These are phyloP conservation scores for Arothron firmamentum DNA, from an alignment of 2,113 vertebrate species.

Conservation along the genomic window DNA sequence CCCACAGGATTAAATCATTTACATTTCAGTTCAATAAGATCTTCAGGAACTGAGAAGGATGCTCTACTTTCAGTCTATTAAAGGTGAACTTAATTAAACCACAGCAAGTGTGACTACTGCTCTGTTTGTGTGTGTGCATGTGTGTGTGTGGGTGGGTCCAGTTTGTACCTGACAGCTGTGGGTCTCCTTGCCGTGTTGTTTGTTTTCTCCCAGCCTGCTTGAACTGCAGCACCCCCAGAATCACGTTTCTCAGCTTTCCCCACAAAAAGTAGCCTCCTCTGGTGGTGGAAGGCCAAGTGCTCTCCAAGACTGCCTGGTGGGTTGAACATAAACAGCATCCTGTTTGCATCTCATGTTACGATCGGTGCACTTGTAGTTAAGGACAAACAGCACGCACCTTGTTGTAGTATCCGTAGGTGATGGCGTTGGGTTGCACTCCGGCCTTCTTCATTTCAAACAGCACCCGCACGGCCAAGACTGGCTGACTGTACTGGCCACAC, in stretches of 20 bases:
- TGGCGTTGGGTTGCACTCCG: conserved; percentile 94
- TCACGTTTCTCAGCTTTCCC: conserved; percentile 93
- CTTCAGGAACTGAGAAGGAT: conserved; percentile 6
- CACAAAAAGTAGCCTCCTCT: conserved; percentile 94
- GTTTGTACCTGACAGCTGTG: conserved; percentile 81
- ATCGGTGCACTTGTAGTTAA: neutral
- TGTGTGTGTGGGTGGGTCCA: neutral
- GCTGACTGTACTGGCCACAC: conserved; percentile 95
- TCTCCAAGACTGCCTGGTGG: conserved; percentile 91
- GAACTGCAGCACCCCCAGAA: conserved; percentile 89
- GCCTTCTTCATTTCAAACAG: conserved; percentile 98
- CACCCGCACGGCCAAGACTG: conserved; percentile 91
- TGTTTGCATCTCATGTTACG: neutral
- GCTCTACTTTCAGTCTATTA: neutral
- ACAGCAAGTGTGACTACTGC: neutral
- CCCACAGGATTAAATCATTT: conserved; percentile 16
- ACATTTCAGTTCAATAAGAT: conserved; percentile 19
- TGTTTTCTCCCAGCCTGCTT: conserved; percentile 88
- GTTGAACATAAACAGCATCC: neutral
- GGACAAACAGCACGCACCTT: conserved; percentile 72
- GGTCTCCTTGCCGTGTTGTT: conserved; percentile 68
- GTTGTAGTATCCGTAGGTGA: conserved; percentile 98
- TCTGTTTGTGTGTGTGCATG: neutral
- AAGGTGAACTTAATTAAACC: conserved; percentile 5
- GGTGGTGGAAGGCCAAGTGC: conserved; percentile 96